phyloP scores from a whole-genome alignment of 2,113 vertebrate species.

The Laterallus jamaicensis region DNA sequence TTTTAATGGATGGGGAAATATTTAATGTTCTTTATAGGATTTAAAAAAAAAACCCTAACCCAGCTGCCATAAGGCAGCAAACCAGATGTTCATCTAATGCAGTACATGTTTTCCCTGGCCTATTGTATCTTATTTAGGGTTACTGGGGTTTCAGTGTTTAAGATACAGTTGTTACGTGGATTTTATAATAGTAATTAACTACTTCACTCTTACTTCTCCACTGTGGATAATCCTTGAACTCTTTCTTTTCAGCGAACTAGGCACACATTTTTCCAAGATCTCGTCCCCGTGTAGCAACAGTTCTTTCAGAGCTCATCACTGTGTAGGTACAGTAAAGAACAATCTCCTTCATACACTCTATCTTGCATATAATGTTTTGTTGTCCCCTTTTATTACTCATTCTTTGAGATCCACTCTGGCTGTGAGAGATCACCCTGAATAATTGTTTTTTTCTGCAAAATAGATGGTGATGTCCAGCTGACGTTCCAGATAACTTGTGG shows the following conservation, averaged over 20 bases:
- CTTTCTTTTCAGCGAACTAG: background rate
- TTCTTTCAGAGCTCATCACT: background rate
- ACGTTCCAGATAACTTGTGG: background rate
- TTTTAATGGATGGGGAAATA: background rate
- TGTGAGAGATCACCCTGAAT: background rate
- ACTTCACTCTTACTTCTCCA: background rate
- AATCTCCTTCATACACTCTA: background rate
- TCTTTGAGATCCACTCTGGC: background rate
- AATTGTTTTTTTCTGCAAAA: background rate
- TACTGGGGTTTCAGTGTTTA: background rate
- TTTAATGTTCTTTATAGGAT: background rate
- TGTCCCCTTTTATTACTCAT: background rate
- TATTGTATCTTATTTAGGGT: background rate
- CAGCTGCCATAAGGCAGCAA: background rate
- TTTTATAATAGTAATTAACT: background rate
- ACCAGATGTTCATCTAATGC: background rate
- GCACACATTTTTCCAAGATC: background rate
- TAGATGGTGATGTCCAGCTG: background rate
- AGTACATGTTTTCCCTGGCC: background rate
- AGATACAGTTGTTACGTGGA: background rate
- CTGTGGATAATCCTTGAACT: background rate
- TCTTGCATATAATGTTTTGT: background rate
- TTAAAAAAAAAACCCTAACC: background rate
- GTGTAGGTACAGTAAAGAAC: background rate
- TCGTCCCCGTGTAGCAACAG: background rate